phyloP scores from a whole-genome alignment of 1,140 invertebrate species.

The Watersipora subatra region DNA sequence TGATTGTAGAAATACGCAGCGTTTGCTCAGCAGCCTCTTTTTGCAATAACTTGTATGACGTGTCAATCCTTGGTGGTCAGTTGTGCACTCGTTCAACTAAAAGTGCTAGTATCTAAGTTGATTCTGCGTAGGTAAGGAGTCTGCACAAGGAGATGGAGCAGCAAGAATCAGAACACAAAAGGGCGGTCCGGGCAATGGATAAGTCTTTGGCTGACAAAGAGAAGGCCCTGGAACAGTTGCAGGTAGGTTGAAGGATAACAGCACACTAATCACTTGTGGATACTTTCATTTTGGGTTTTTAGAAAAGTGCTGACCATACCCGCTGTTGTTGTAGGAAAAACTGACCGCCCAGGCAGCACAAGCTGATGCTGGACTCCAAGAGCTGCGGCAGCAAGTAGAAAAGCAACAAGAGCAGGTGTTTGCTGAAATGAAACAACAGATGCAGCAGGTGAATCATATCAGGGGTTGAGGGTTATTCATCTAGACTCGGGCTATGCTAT shows the following conservation, averaged over 20 bases:
- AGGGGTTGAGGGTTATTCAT: neutral
- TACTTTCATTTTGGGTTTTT: too few species aligned
- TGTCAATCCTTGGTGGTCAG: too few species aligned
- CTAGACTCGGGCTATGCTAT: too few species aligned
- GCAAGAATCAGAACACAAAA: conserved; percentile 16
- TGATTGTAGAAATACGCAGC: neutral
- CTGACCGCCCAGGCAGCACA: conserved; percentile 21
- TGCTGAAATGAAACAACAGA: conserved; percentile 38
- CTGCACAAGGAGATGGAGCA: conserved; percentile 34
- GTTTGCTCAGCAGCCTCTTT: neutral
- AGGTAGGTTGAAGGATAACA: too few species aligned
- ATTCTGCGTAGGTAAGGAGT: conserved; percentile 18
- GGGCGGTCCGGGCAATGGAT: neutral
- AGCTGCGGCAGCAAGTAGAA: conserved; percentile 37
- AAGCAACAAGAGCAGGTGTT: conserved; percentile 32
- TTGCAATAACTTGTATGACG: too few species aligned
- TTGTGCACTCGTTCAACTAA: too few species aligned
- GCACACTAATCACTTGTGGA: too few species aligned
- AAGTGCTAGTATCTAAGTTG: too few species aligned
- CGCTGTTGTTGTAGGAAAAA: conserved; percentile 21
- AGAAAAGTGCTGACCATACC: conserved; percentile 12
- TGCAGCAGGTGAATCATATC: conserved; percentile 7
- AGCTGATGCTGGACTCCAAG: conserved; percentile 30
- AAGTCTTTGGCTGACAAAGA: neutral
- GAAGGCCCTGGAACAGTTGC: neutral